Evolutionary conservation across 2,888 invertebrate species (phyloP).

Genomic region (Eristalinus sepulchralis): DNA sequence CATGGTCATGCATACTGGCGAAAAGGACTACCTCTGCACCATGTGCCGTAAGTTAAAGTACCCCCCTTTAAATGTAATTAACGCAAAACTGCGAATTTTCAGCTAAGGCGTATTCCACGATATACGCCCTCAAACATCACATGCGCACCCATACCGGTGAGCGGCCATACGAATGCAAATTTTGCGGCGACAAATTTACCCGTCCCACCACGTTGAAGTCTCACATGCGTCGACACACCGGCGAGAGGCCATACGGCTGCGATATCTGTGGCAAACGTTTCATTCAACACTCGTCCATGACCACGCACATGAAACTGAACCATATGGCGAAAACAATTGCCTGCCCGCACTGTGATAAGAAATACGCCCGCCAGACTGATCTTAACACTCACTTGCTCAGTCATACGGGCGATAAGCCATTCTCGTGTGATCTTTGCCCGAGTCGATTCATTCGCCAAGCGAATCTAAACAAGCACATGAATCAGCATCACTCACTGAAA

Average conservation of each 20-base stretch:
- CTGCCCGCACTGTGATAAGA: constrained; percentile 77
- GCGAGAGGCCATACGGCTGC: constrained; percentile 77
- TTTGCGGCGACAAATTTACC: constrained; percentile 75
- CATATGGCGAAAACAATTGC: constrained; percentile 77
- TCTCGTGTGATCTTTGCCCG: constrained; percentile 75
- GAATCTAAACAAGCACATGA: constrained; percentile 77
- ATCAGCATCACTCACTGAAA: constrained; percentile 75
- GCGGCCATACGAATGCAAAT: constrained; percentile 76
- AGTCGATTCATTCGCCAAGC: constrained; percentile 77
- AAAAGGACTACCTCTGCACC: constrained; percentile 75
- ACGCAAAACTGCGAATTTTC: constrained; percentile 22
- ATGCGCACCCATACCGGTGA: constrained; percentile 76
- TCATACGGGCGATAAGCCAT: constrained; percentile 77
- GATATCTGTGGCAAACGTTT: constrained; percentile 76
- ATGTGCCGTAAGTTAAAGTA: constrained; percentile 74
- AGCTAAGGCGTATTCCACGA: constrained; percentile 77
- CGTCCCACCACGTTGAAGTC: constrained; percentile 76
- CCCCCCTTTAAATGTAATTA: background rate
- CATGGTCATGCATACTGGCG: constrained; percentile 76
- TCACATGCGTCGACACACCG: constrained; percentile 77
- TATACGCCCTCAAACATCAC: constrained; percentile 76
- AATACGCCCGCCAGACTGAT: constrained; percentile 76
- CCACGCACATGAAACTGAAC: constrained; percentile 77
- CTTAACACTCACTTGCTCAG: constrained; percentile 76
- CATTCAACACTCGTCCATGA: constrained; percentile 77